These are phyloP conservation scores for Drosophila miranda DNA, from an alignment of 1,140 invertebrate species.

Conservation along the genomic window DNA sequence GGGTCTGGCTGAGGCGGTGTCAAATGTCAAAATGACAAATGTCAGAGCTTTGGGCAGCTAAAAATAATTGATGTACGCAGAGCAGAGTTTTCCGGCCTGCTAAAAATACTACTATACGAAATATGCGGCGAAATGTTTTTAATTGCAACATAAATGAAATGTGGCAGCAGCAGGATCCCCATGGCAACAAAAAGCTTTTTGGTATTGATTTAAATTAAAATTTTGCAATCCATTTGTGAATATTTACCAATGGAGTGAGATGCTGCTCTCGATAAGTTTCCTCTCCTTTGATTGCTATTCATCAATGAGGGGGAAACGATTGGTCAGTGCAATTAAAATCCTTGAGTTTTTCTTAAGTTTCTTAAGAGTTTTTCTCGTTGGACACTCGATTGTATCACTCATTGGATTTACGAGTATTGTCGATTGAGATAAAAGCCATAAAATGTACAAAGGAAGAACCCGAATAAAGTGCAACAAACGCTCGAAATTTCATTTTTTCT, in stretches of 20 bases:
- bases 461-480: conserved; percentile 48
- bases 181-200: neutral
- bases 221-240: too few relatives aligned
- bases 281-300: conserved; percentile 24
- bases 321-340: conserved; percentile 59
- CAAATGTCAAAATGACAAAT: conserved; percentile 52
- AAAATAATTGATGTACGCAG: neutral
- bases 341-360: conserved; percentile 47
- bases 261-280: conserved; percentile 3
- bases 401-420: conserved; percentile 60
- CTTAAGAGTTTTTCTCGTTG: conserved; percentile 12
- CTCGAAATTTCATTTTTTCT: conserved; percentile 71
- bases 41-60: conserved; percentile 2
- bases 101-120: neutral
- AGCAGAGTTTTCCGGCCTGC: too few relatives aligned
- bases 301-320: conserved; percentile 18
- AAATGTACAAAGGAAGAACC: conserved; percentile 51
- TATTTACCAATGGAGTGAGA: too few relatives aligned
- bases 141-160: conserved; percentile 1
- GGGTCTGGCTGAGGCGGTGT: neutral
- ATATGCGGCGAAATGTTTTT: conserved; percentile 1
- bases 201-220: conserved; percentile 1
- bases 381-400: conserved; percentile 19
- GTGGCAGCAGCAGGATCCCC: neutral
- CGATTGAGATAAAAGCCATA: conserved; percentile 47